Base-by-base conservation (phyloP, 1,140 invertebrate species). In the Ceratosolen fusciceps region DNA sequence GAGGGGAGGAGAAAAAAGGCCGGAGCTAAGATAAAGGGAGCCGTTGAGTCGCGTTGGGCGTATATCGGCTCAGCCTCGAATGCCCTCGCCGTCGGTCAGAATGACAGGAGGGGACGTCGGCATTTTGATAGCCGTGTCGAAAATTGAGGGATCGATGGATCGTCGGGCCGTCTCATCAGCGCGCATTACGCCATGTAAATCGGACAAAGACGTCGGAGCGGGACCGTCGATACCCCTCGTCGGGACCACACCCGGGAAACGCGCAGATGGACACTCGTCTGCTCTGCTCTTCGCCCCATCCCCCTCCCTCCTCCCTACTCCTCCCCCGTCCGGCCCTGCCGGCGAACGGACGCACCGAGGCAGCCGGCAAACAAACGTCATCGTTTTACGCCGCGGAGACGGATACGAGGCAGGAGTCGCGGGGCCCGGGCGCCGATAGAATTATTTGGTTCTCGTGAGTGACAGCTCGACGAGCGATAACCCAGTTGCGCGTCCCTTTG, bases 391-490 rank as follows among this genome's bases (percentile, higher is more conserved):
- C n/a, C n/a, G n/a, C n/a, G n/a, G n/a, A n/a, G 29, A 34, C 19
- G 29, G 60, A 62, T 62, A 37, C 19, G 19, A 8, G 29, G 31
- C 29, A n/a, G n/a, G n/a, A 19, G 31, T 34, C 60, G 29, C 29
- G 19, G 4, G 16, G 10, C 19, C 9, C 34, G 14, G 12, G 47
- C n/a, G 10, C 1, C n/a, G 74, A 75, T 67, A 29, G 47, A 75
- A 75, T 67, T 67, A 75, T 37, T 75, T 37, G 39, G 24, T 24
- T 47, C 10, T 37, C 43, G 49, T 49, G 56, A 67, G 9, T 67
- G 74, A 67, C 74, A 7, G 74, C 60, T 2, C 12, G 58, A 10
- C 56, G 8, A 39, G 16, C 24, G 58, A 75, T 75, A 75, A 75
- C 29, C 19, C 14, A 19, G 56, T 24, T 29, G 56, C 34, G 24